A percentile compares a stretch with the other conserved stretches of the same genome.
Conservation (phyloP, 37 sponge, comb jelly and placozoan species). For the Halisarca cf. caerulea region DNA sequence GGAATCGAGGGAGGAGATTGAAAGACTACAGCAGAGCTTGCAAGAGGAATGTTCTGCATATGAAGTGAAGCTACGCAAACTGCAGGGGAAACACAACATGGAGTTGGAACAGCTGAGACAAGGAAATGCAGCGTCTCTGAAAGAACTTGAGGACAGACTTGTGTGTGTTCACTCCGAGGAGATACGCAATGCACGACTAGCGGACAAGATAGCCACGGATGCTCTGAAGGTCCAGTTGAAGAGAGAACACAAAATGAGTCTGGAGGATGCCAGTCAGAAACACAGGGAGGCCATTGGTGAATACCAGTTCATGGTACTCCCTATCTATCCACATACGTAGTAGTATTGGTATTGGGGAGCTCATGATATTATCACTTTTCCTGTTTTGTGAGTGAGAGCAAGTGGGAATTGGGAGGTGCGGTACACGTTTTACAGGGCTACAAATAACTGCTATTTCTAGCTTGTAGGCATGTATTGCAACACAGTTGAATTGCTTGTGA, state of each 20-base stretch:
- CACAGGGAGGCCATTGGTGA: conserved; percentile 34
- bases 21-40: no score
- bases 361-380: no score
- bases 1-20: no score
- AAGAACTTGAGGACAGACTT: conserved; percentile 26
- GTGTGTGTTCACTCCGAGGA: conserved; percentile 28
- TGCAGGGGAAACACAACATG: background rate
- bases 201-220: conserved; percentile 60
- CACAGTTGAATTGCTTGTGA: no score
- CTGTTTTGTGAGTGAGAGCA: no score
- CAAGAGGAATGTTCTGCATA: no score
- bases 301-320: background rate
- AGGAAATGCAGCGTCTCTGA: background rate
- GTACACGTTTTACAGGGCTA: no score
- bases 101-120: background rate
- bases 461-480: no score
- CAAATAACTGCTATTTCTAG: no score
- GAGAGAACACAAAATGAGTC: conserved; percentile 16
- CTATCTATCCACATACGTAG: no score
- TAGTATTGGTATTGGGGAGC: no score
- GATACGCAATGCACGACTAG: conserved; percentile 38
- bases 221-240: conserved; percentile 58
- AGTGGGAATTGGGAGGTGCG: no score
- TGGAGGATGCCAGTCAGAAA: background rate
- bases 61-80: background rate